Evolutionary conservation across 2,113 vertebrate species (phyloP).

Genomic region (Psettodes erumei): DNA sequence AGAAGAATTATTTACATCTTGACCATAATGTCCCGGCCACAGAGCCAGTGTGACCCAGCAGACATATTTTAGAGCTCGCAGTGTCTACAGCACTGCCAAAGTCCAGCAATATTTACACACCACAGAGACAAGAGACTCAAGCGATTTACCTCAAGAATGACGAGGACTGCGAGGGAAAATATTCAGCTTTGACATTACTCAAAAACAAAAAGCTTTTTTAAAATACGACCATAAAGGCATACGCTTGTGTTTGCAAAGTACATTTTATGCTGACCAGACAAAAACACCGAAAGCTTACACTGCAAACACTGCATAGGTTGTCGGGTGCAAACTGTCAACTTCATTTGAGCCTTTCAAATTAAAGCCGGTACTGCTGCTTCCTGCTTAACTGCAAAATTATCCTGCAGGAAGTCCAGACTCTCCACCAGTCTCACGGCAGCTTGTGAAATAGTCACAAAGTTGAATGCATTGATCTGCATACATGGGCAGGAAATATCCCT

Average conservation of each 20-base stretch:
- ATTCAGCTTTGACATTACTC: constrained; percentile 20
- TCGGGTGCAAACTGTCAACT: no score
- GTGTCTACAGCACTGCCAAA: constrained; percentile 59
- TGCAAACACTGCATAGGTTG: no score
- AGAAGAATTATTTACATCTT: constrained; percentile 81
- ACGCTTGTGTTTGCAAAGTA: constrained; percentile 22
- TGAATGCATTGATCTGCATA: no score
- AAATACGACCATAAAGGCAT: constrained; percentile 15
- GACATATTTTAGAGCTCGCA: constrained; percentile 72
- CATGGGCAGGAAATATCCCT: no score
- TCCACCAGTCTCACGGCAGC: no score
- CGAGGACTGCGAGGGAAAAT: constrained; percentile 11
- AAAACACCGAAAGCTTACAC: constrained; percentile 11
- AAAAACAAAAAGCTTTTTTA: constrained; percentile 33
- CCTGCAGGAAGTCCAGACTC: no score
- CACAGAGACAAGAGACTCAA: constrained; percentile 48
- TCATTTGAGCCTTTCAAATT: no score
- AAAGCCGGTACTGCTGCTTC: no score
- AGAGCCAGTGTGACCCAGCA: constrained; percentile 78
- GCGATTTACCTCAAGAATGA: constrained; percentile 29
- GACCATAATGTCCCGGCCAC: constrained; percentile 67
- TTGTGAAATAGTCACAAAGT: no score
- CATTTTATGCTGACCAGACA: constrained; percentile 19
- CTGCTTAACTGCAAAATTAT: no score
- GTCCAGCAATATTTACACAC: constrained; percentile 79